Base-by-base conservation (phyloP, 2,888 invertebrate genomes). In the Heterodera filipjevi region DNA sequence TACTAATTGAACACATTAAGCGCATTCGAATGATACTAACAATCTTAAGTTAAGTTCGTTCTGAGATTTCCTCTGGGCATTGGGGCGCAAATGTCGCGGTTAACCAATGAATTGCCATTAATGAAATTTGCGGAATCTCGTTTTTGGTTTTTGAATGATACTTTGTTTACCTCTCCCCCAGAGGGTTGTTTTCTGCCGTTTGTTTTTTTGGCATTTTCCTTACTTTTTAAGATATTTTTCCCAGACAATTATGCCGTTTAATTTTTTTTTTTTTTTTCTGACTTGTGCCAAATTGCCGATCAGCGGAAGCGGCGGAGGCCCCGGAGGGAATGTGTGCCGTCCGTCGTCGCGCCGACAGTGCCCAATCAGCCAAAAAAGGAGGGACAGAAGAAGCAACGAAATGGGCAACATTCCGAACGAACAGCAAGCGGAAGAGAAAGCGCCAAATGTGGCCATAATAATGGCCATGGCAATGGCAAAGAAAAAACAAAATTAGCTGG, bases 221-320 rank as follows among this genome's bases (percentile, higher is more conserved):
- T 5, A 27, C 39, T 66, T 74, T 16, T 64, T 64, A 0, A 10
- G 27, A 53, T 39, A 19, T n/a, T n/a, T 6, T 5, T 22, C 33
- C 22, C 35, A 39, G 46, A n/a, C 66, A 46, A n/a, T n/a, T n/a
- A n/a, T n/a, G n/a, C n/a, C n/a, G n/a, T n/a, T n/a, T n/a, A n/a
- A n/a, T n/a, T n/a, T n/a, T n/a, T 74, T 74, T 49, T 3, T 5
- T 19, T 64, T 74, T n/a, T 10, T n/a, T 71, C 27, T 32, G 3
- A 84, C 84, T 78, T 80, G 78, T 0, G 77, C 70, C 44, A 85
- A 82, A 75, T 84, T 84, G 14, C 84, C 84, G 35, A 84, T 77
- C 30, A 85, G 32, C 14, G 84, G 84, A 35, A 81, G 71, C 12
- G 81, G 82, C 64, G 59, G 49, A 2, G 84, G 84, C 2, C 84